A percentile compares a stretch with the other conserved stretches of the same genome.
Evolutionary conservation across 2,797 vertebrate species (phyloP).

Genomic region (Streptopelia turtur): DNA sequence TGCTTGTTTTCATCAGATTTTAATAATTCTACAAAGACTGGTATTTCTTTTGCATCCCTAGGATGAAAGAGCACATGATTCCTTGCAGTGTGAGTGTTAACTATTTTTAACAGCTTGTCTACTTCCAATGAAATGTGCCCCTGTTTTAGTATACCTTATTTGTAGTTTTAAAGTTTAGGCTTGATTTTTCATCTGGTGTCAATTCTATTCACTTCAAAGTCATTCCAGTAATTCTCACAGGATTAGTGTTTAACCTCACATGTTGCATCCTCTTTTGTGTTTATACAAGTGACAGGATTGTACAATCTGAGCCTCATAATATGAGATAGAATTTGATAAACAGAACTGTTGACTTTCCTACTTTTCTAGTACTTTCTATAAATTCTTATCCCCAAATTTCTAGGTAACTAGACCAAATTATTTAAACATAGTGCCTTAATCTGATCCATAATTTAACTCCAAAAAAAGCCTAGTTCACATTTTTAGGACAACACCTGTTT

Average conservation of each 20-base stretch:
- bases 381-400: neutral
- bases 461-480: neutral
- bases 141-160: neutral
- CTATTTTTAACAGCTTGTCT: neutral
- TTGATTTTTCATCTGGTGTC: constrained; percentile 5
- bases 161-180: neutral
- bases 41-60: neutral
- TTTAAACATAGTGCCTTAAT: neutral
- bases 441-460: neutral
- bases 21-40: neutral
- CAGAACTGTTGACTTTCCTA: neutral
- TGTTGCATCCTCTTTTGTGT: neutral
- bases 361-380: neutral
- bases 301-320: neutral
- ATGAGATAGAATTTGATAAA: neutral
- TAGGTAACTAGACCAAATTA: neutral
- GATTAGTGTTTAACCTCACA: neutral
- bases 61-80: neutral
- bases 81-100: neutral
- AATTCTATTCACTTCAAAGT: neutral
- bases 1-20: constrained; percentile 8
- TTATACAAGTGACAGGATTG: neutral
- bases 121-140: neutral
- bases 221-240: neutral
- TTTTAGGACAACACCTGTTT: neutral